Percentiles rank a stretch among this genome's conserved stretches.
Evolutionary conservation across 92 coral and sea anemone species (phyloP).

Genomic region (Hydrozoanthus gracilis): DNA sequence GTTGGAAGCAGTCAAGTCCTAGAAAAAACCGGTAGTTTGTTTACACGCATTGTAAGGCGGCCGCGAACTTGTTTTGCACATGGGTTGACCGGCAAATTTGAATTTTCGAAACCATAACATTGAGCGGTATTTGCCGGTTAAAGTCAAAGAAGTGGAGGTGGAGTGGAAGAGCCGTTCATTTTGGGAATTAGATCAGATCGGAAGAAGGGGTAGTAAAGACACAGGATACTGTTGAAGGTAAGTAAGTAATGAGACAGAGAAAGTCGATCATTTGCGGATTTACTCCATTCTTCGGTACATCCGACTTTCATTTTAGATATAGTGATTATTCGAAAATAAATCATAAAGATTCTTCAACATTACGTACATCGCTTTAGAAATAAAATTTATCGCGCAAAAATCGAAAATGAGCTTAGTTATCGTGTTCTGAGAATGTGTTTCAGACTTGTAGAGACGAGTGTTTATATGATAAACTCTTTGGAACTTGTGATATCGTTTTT

Average conservation of each 20-base stretch:
- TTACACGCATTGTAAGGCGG: background rate
- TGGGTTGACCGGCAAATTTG: slow-evolving; percentile 55
- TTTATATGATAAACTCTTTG: background rate
- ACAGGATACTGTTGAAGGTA: slow-evolving; percentile 31
- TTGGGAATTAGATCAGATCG: slow-evolving; percentile 34
- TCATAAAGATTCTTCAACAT: slow-evolving; percentile 1
- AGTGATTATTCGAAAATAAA: slow-evolving; percentile 9
- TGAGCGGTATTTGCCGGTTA: slow-evolving; percentile 18
- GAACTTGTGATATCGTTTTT: background rate
- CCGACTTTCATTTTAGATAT: background rate
- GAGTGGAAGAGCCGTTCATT: background rate
- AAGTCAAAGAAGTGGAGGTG: slow-evolving; percentile 11
- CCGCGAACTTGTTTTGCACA: slow-evolving; percentile 1
- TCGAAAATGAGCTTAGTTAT: background rate
- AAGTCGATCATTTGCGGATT: background rate
- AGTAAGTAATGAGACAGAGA: background rate
- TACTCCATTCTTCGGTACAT: background rate
- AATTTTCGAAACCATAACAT: slow-evolving; percentile 38
- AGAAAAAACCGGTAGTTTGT: background rate
- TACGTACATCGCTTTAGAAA: slow-evolving; percentile 5
- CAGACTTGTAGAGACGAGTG: background rate
- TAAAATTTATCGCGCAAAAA: background rate
- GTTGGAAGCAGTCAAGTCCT: background rate
- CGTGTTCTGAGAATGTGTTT: background rate
- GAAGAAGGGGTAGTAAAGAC: slow-evolving; percentile 26